Base-by-base conservation (phyloP, 2,113 vertebrate species). In the Leptocoma aspasia region DNA sequence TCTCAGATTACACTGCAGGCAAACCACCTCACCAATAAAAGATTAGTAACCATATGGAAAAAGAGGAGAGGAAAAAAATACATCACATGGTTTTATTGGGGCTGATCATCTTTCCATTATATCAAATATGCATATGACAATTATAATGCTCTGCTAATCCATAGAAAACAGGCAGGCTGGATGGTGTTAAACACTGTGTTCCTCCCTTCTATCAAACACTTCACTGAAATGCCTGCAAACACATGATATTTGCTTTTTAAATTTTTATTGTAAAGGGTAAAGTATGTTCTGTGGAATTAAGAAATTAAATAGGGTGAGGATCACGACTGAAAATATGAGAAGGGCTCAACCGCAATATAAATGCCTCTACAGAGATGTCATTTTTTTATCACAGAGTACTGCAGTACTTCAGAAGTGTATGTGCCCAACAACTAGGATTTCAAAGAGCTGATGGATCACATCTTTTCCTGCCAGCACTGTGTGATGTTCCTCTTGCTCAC, bases 41-140 rank as follows among this genome's bases (percentile, higher is more conserved):
- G 39, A 92, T 91, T 71, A 94, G 78, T 59, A 83, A 82, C 72
- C 88, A 95, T 92, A 81, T 94, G 91, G 79, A 86, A 75, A 30
- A 42, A 75, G 50, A 28, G 16, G 47, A 94, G 50, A 65, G 6
- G 22, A 17, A 21, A 89, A 89, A 75, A 81, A 82, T 13, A 78
- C 8, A 65, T 31, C 0, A 0, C 28, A 15, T 4, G 0, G 33
- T 56, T 91, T 92, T 79, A 88, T 81, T 75, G 53, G 56, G 54
- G 22, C 27, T 79, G 44, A 54, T 81, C 15, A 26, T 49, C 75
- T 42, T 49, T 69, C 57, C 73, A 8, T 78, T 85, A 24, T 9
- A 60, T 10, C 4, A 24, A 71, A 44, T 33, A 10, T 9, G 11
- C 50, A 19, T 30, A 16, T 44, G 45, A 54, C 24, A 72, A 49